A percentile compares a stretch with the other conserved stretches of the same genome.
phyloP scores from a whole-genome alignment of 2,888 invertebrate species.

The Sialis lutaria region DNA sequence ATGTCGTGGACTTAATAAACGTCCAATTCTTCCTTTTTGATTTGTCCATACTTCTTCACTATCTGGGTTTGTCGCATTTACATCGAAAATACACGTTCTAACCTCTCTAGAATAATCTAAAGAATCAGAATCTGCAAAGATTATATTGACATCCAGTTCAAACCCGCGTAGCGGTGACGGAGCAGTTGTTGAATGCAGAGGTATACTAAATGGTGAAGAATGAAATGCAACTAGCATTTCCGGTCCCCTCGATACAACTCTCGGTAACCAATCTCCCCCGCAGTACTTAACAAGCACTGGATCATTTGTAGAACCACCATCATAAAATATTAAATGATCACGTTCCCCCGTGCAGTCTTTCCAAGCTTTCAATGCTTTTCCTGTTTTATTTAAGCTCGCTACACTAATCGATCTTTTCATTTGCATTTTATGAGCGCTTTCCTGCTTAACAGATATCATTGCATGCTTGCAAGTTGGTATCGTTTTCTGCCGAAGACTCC shows the following conservation, averaged over 20 bases:
- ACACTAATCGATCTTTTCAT: slow-evolving; percentile 46
- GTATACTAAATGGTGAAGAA: slow-evolving; percentile 69
- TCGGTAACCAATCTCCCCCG: slow-evolving; percentile 71
- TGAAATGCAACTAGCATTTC: slow-evolving; percentile 79
- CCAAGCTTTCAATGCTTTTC: slow-evolving; percentile 60
- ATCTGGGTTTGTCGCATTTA: slow-evolving; percentile 53
- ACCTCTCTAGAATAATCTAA: slow-evolving; percentile 58
- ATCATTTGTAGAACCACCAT: slow-evolving; percentile 67
- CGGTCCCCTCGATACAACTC: slow-evolving; percentile 57
- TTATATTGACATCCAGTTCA: slow-evolving; percentile 73
- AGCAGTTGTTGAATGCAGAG: slow-evolving; percentile 42
- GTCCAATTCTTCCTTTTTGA: slow-evolving; percentile 45
- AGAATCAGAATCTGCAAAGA: slow-evolving; percentile 76
- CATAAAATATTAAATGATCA: slow-evolving; percentile 73
- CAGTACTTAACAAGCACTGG: slow-evolving; percentile 74
- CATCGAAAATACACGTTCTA: slow-evolving; percentile 53
- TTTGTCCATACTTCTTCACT: slow-evolving; percentile 36
- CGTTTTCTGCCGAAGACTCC: slow-evolving; percentile 69
- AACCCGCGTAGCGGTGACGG: slow-evolving; percentile 60
- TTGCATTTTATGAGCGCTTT: slow-evolving; percentile 54
- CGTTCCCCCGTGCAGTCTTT: slow-evolving; percentile 65
- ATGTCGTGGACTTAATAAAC: slow-evolving; percentile 62
- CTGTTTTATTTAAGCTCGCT: slow-evolving; percentile 54
- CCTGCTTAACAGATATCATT: slow-evolving; percentile 72
- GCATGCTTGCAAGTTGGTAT: slow-evolving; percentile 82